Base-by-base conservation (phyloP, 1,140 invertebrate genomes). In the Asobara japonica region DNA sequence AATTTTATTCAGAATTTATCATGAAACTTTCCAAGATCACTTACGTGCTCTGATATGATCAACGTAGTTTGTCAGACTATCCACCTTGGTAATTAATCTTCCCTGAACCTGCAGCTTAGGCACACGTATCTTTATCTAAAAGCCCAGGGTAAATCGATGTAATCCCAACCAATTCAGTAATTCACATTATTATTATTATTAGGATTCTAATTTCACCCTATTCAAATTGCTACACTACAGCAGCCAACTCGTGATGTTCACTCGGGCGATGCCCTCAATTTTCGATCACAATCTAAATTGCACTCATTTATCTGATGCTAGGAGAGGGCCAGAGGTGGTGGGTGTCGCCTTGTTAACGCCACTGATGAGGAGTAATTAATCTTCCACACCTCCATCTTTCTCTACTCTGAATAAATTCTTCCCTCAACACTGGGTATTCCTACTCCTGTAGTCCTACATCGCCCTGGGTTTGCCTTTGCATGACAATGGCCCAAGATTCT, bases 311-410 rank as follows among this genome's bases (percentile, higher is more conserved):
- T 71, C 60, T 69, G 11, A 33, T 1, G 13, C 13, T 66, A 41
- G 16, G 10, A 31, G 25, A 56, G 30, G 30, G 51, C 27, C 33
- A 33, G 30, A 38, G 69, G 33, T 62, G 25, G 61, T 62, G 33
- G 69, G 36, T 71, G 69, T 62, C 20, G 27, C 33, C 69, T 71
- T 71, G 69, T 71, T 71, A 71, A 71, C 60, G 69, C 20, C 69
- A 29, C 33, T 65, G 69, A 71, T 71, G 69, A 71, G 56, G 62
- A 45, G 22, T 64, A 62, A 71, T 71, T 71, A 71, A 71, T 71
- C 56, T 65, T 30, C 13, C 69, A 36, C 22, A 56, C 18, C 51
- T 25, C 51, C 51, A 56, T 10, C 51, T 27, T 22, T 22, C 22
- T 65, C 11, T 41, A 13, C 61, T 71, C 45, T 71, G 38, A 71